Evolutionary conservation across 2,113 vertebrate species (phyloP).

Genomic region (Oryzias melastigma): DNA sequence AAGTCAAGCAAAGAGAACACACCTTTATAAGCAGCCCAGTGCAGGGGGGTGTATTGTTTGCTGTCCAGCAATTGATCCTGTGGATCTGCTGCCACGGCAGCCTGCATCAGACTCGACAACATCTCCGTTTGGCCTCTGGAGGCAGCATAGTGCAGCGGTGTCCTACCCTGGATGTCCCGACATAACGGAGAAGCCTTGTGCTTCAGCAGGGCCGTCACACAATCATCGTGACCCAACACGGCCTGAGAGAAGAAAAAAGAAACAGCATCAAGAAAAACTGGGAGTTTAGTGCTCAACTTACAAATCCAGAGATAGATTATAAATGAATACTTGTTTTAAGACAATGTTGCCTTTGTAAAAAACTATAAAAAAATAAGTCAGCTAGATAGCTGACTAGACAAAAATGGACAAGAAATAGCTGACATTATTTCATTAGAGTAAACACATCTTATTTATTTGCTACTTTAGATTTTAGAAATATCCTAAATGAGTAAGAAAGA

Average conservation of each 20-base stretch:
- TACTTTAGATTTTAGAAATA: not conserved
- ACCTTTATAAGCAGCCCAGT: slow-evolving; percentile 98
- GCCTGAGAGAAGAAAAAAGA: slow-evolving; percentile 71
- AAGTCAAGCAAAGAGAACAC: slow-evolving; percentile 21
- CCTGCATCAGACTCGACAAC: slow-evolving; percentile 86
- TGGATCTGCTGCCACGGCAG: slow-evolving; percentile 84
- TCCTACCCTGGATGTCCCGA: slow-evolving; percentile 89
- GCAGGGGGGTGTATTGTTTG: slow-evolving; percentile 91
- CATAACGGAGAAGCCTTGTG: slow-evolving; percentile 91
- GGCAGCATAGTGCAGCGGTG: slow-evolving; percentile 92
- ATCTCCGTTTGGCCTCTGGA: slow-evolving; percentile 87
- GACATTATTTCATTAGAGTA: too few species aligned
- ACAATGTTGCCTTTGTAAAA: too few species aligned
- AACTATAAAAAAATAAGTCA: too few species aligned
- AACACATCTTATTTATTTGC: too few species aligned
- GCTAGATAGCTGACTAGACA: too few species aligned
- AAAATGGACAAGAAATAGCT: too few species aligned
- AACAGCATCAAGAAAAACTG: too few species aligned
- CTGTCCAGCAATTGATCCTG: slow-evolving; percentile 91
- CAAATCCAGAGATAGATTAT: too few species aligned
- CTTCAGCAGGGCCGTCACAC: slow-evolving; percentile 90
- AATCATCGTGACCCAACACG: slow-evolving; percentile 89
- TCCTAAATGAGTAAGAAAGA: too few species aligned
- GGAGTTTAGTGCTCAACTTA: too few species aligned
- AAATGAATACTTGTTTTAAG: too few species aligned